Conservation (phyloP, 2,888 invertebrate species). For the Tupiocoris notatus region DNA sequence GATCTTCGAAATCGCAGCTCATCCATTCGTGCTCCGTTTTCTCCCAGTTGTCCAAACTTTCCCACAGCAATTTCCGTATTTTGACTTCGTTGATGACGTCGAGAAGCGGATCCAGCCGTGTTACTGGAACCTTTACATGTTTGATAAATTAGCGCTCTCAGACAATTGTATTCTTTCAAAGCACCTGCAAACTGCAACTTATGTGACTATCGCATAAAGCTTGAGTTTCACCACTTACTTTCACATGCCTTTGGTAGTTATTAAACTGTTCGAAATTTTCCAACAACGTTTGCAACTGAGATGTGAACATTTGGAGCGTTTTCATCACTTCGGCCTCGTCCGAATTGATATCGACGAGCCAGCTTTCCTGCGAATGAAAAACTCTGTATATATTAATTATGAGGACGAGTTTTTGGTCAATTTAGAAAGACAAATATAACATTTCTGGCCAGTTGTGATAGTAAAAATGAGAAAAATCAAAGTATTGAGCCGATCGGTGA, state of each 20-base stretch:
- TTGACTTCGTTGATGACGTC: slow-evolving; percentile 77
- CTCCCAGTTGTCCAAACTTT: slow-evolving; percentile 69
- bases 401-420: too few species aligned
- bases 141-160: too few species aligned
- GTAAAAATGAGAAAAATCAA: too few species aligned
- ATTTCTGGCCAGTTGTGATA: too few species aligned
- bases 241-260: slow-evolving; percentile 80
- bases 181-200: not conserved
- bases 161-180: not conserved
- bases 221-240: too few species aligned
- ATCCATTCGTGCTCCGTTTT: slow-evolving; percentile 52
- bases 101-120: slow-evolving; percentile 76
- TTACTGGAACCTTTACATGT: slow-evolving; percentile 72
- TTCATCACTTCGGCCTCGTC: slow-evolving; percentile 65
- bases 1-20: slow-evolving; percentile 60
- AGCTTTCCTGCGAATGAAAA: slow-evolving; percentile 67
- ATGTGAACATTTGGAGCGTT: slow-evolving; percentile 64
- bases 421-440: too few species aligned
- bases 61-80: slow-evolving; percentile 77
- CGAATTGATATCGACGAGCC: slow-evolving; percentile 71
- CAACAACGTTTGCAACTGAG: slow-evolving; percentile 64
- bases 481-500: too few species aligned
- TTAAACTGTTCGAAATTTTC: slow-evolving; percentile 72
- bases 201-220: too few species aligned
- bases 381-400: too few species aligned